A percentile compares a stretch with the other conserved stretches of the same genome.
phyloP scores from a whole-genome alignment of 2,888 invertebrate species.

The Sphecodes monilicornis region DNA sequence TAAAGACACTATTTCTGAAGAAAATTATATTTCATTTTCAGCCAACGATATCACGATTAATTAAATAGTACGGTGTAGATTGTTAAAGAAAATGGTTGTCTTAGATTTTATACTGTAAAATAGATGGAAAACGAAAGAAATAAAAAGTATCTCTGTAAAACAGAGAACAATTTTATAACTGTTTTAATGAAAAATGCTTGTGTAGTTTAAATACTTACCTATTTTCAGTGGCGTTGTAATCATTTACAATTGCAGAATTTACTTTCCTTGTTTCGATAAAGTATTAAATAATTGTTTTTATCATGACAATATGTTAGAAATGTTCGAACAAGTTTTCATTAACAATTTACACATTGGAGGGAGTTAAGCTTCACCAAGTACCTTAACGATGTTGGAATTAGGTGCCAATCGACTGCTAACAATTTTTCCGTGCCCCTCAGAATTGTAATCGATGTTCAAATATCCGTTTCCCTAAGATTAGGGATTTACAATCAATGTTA shows the following conservation, averaged over 20 bases:
- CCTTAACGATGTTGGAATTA: constrained; percentile 34
- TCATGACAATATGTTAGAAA: background rate
- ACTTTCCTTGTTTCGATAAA: background rate
- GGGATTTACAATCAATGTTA: constrained; percentile 9
- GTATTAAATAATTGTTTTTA: background rate
- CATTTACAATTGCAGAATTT: background rate
- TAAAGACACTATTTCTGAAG: constrained; percentile 40
- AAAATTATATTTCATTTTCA: constrained; percentile 43
- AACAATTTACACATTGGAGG: background rate
- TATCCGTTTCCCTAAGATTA: background rate
- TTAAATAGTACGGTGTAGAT: constrained; percentile 9
- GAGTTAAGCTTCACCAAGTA: constrained; percentile 10
- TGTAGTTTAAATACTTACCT: background rate
- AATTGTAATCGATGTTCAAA: constrained; percentile 5
- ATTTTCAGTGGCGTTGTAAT: background rate
- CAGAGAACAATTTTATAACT: background rate
- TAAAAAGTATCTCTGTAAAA: background rate
- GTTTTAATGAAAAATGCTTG: background rate
- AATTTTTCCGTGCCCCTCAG: constrained; percentile 49
- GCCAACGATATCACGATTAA: constrained; percentile 6
- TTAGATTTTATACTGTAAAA: background rate
- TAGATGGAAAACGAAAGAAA: background rate
- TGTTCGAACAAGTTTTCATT: background rate
- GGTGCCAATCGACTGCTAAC: constrained; percentile 51
- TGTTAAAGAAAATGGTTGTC: background rate